phyloP scores from a whole-genome alignment of 2,888 invertebrate genomes.

The Hypselothyrea guttata region DNA sequence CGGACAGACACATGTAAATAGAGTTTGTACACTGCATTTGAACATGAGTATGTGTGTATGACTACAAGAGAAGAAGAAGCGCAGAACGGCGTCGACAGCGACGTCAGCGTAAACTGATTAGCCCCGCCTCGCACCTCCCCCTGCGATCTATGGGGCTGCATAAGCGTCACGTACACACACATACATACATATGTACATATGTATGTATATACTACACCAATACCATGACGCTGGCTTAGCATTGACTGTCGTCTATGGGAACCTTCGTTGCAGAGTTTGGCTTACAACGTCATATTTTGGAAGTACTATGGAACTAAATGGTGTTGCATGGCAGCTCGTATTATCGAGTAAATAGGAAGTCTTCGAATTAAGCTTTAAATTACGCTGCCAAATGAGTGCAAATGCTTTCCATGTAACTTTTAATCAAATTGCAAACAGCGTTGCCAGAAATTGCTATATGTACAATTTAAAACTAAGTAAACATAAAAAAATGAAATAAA shows the following conservation, averaged over 20 bases:
- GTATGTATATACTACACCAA: no score
- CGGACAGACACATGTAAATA: conserved; percentile 37
- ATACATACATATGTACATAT: conserved; percentile 10
- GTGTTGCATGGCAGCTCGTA: conserved; percentile 26
- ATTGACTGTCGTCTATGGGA: conserved; percentile 56
- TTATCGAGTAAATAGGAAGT: conserved; percentile 57
- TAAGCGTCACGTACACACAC: conserved; percentile 54
- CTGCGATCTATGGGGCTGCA: conserved; percentile 53
- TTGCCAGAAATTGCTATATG: no score
- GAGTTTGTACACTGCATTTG: conserved; percentile 63
- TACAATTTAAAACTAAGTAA: no score
- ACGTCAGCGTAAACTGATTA: conserved; percentile 78
- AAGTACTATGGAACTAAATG: conserved; percentile 30
- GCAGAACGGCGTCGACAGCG: conserved; percentile 69
- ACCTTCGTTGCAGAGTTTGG: conserved; percentile 63
- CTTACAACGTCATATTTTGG: conserved; percentile 45
- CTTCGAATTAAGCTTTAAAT: conserved; percentile 46
- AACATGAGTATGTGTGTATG: conserved; percentile 54
- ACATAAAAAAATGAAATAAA: no score
- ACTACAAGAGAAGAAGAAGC: conserved; percentile 55
- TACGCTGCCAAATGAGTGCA: conserved; percentile 30
- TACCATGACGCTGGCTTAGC: conserved; percentile 13
- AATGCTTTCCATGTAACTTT: conserved; percentile 7
- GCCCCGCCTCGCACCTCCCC: no score
- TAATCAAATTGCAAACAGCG: conserved; percentile 13